Percentiles rank a stretch among this genome's conserved stretches.
Evolutionary conservation across 2,113 vertebrate genomes (phyloP).

Genomic region (Colaptes auratus): DNA sequence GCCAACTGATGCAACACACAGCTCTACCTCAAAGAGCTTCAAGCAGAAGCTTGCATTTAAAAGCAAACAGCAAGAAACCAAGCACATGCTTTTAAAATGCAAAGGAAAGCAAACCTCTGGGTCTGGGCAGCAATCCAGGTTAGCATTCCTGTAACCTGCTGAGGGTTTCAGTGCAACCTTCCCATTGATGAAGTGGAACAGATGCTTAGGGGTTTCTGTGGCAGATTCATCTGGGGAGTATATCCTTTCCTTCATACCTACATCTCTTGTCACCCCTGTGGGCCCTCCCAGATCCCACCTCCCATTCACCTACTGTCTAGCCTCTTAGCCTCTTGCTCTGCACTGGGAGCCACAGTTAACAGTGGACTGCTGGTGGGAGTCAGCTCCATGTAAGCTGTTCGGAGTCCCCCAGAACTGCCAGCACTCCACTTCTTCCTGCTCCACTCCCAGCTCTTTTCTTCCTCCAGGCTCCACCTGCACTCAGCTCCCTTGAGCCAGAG

Average conservation of each 20-base stretch:
- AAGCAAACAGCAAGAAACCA: neutral
- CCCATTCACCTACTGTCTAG: neutral
- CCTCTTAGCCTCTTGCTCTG: neutral
- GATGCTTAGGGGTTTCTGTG: neutral
- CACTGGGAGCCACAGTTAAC: neutral
- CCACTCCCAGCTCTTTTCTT: neutral
- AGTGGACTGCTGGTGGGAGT: neutral
- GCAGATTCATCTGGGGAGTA: neutral
- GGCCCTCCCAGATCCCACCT: neutral
- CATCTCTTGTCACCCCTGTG: neutral
- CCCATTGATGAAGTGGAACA: neutral
- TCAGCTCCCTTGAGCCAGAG: neutral
- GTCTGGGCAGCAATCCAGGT: neutral
- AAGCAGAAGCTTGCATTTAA: neutral
- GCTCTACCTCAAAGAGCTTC: neutral
- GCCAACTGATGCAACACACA: neutral
- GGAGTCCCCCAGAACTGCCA: neutral
- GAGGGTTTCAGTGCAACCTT: neutral
- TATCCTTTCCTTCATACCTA: neutral
- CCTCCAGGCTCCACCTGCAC: neutral
- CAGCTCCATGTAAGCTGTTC: neutral
- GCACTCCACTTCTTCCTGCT: neutral
- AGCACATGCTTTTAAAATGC: neutral
- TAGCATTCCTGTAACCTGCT: neutral
- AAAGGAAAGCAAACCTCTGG: neutral